Base-by-base conservation (phyloP, 2,113 vertebrate species). In the Lampris incognitus region DNA sequence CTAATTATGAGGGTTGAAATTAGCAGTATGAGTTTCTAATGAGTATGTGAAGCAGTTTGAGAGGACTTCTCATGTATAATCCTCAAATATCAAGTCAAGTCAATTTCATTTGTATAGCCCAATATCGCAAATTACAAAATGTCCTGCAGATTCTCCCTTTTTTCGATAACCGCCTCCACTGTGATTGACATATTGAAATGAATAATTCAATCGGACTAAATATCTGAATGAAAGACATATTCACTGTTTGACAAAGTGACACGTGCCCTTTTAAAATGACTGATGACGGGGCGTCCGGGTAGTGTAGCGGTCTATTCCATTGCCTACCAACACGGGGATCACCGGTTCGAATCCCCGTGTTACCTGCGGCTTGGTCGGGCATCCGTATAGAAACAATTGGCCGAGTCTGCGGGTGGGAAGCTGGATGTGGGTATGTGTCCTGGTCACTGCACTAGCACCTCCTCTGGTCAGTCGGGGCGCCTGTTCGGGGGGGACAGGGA, bases 1-100 rank as follows among this genome's bases (percentile, higher is more conserved):
- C 67, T 85, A 86, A 87, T 91, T 81, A 65, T 60, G 60, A 76
- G 86, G 82, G 72, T 84, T 79, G 44, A 81, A 87, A 78, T 60
- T 40, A 80, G 71, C 57, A 48, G 11, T 75, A 66, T 66, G 56
- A 69, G 66, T 72, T 68, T 42, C 10, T 87, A 85, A 82, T 79
- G 74, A 72, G 61, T 66, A 49, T 65, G 40, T 77, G 50, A 81
- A 54, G 50, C 55, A 61, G 69, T 71, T 72, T 8, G 24, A 11
- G 66, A 46, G 62, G 51, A 56, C 36, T 2, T 66, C 72, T 50
- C 24, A 24, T 46, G 55, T 69, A 6, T 9, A 73, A 72, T 74
- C 76, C 42, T 62, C 66, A 50, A 69, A 24, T 24, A 24, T 24
- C 24, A 24, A 24, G 24, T 24, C 24, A 24, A 24, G 24, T 24